Evolutionary conservation across 2,797 vertebrate species (phyloP).

Genomic region (Enteromius fasciolatus): DNA sequence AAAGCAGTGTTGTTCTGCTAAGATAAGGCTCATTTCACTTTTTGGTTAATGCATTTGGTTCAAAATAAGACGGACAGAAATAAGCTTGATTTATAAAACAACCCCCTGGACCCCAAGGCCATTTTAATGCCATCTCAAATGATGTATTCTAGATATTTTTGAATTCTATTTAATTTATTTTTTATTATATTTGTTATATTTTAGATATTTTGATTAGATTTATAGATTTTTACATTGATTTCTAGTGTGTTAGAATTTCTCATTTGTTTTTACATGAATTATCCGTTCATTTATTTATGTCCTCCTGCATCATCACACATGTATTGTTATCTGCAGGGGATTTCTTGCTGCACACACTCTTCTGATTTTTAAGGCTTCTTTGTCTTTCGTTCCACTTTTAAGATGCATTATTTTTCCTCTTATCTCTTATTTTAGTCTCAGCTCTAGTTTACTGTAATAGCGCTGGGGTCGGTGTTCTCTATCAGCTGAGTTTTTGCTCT

Average conservation of each 20-base stretch:
- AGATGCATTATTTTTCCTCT: too few relatives aligned
- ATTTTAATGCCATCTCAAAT: neutral
- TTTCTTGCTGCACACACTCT: neutral
- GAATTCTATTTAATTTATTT: too few relatives aligned
- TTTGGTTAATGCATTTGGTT: too few relatives aligned
- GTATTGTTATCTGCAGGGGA: neutral
- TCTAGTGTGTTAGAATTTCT: neutral
- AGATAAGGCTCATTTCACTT: too few relatives aligned
- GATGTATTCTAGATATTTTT: too few relatives aligned
- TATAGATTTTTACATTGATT: neutral
- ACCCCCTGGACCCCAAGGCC: neutral
- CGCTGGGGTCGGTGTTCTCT: neutral
- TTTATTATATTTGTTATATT: too few relatives aligned
- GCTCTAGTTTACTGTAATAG: neutral
- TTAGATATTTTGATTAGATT: neutral
- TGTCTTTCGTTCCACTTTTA: neutral
- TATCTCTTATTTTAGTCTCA: neutral
- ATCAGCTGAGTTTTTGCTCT: constrained; percentile 32
- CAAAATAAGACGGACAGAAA: too few relatives aligned
- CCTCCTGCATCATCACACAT: neutral
- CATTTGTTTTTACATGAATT: neutral
- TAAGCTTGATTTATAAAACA: too few relatives aligned
- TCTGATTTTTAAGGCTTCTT: neutral
- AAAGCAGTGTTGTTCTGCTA: too few relatives aligned
- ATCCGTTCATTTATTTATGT: neutral